phyloP scores from a whole-genome alignment of 2,888 invertebrate genomes.

The Eremobia ochroleuca region DNA sequence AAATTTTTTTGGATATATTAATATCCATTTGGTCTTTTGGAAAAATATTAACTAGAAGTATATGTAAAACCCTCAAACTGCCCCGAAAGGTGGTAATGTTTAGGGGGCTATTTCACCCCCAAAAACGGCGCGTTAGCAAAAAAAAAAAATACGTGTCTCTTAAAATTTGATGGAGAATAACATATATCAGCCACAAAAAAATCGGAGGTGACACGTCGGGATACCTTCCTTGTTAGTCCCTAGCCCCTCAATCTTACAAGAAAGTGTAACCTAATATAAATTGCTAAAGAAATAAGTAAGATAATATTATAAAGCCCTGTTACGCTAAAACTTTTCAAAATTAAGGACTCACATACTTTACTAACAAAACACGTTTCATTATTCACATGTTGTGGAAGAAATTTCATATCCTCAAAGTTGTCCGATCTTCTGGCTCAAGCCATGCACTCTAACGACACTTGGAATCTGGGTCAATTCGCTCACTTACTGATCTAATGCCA shows the following conservation, averaged over 20 bases:
- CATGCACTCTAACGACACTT: constrained; percentile 75
- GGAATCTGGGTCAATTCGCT: constrained; percentile 75
- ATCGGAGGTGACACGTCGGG: no score
- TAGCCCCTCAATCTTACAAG: not conserved
- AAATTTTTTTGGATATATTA: no score
- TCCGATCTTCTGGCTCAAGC: constrained; percentile 56
- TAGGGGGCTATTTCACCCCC: no score
- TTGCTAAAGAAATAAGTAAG: not conserved
- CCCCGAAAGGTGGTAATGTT: no score
- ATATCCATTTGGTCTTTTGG: no score
- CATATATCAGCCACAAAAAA: no score
- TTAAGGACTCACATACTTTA: constrained; percentile 16
- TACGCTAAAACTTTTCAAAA: constrained; percentile 6
- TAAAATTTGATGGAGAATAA: no score
- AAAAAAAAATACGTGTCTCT: no score
- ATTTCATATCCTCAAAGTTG: constrained; percentile 58
- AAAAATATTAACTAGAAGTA: no score
- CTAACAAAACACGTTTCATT: constrained; percentile 39
- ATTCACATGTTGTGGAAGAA: constrained; percentile 47
- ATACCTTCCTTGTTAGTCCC: no score
- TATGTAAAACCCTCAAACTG: no score
- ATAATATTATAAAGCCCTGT: constrained; percentile 28
- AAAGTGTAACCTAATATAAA: not conserved
- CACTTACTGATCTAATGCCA: constrained; percentile 77
- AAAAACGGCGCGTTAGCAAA: no score